phyloP scores from a whole-genome alignment of 92 coral and sea anemone genomes.

The Phenganax subtilis region DNA sequence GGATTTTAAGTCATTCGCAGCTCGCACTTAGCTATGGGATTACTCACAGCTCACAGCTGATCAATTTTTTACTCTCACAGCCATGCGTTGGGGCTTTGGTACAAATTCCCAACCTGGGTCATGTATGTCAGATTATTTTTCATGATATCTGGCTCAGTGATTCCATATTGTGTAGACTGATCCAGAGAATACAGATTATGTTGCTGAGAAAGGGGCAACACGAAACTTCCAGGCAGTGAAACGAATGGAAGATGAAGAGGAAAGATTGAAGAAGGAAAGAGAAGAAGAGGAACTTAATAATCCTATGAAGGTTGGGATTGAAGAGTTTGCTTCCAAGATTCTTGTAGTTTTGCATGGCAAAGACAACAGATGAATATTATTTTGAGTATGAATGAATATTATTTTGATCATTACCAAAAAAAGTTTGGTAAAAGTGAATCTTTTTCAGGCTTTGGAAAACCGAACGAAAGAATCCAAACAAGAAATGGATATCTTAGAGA shows the following conservation, averaged over 20 bases:
- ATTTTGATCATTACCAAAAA: too few relatives aligned
- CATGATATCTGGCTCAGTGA: background rate
- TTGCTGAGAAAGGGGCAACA: constrained; percentile 95
- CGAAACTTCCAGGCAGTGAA: constrained; percentile 92
- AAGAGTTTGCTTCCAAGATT: background rate
- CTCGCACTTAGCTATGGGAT: too few relatives aligned
- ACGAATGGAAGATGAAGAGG: constrained; percentile 82
- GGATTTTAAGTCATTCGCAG: too few relatives aligned
- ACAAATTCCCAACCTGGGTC: too few relatives aligned
- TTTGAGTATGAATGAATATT: too few relatives aligned
- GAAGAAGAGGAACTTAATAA: constrained; percentile 93
- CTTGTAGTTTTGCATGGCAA: background rate
- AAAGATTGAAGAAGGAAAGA: constrained; percentile 63
- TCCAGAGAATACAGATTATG: constrained; percentile 93
- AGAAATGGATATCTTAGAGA: constrained; percentile 96
- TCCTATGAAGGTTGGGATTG: constrained; percentile 82
- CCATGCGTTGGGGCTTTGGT: too few relatives aligned
- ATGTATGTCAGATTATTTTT: too few relatives aligned
- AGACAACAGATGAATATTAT: too few relatives aligned
- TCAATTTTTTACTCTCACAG: too few relatives aligned
- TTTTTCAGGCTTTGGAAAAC: constrained; percentile 83
- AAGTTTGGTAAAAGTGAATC: background rate
- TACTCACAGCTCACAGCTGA: too few relatives aligned
- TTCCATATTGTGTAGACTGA: constrained; percentile 63
- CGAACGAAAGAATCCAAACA: constrained; percentile 96